These are phyloP conservation scores for Eumerus sabulonum DNA, from an alignment of 2,888 invertebrate species.

Conservation along the genomic window DNA sequence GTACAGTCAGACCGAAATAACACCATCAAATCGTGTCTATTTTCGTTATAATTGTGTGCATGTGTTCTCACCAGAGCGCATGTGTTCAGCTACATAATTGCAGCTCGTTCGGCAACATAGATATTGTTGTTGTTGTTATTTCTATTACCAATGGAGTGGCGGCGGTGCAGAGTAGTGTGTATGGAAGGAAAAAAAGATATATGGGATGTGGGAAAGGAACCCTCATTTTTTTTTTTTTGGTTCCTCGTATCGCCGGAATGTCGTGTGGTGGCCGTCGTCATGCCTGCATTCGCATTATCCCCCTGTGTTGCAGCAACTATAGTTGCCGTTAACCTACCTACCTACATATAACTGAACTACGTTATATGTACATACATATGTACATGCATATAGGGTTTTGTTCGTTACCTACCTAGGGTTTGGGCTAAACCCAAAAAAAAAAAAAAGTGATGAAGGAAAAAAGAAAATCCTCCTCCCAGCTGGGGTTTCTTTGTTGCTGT, in stretches of 20 bases:
- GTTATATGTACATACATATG: constrained; percentile 11
- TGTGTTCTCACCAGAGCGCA: constrained; percentile 48
- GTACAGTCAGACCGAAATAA: constrained; percentile 12
- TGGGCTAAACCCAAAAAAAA: constrained; percentile 40
- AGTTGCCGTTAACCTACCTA: constrained; percentile 57
- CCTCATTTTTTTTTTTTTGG: constrained; percentile 59
- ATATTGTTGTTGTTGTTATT: constrained; percentile 21
- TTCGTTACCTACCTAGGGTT: constrained; percentile 29
- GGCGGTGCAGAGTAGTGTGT: constrained; percentile 55
- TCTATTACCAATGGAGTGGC: constrained; percentile 10
- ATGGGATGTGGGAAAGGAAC: constrained; percentile 48
- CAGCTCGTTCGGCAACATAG: no score
- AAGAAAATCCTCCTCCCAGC: constrained; percentile 50
- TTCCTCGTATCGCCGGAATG: background rate
- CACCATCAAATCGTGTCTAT: constrained; percentile 46
- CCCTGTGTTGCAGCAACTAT: constrained; percentile 62
- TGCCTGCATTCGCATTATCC: constrained; percentile 60
- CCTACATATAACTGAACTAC: background rate
- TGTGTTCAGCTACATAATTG: constrained; percentile 47
- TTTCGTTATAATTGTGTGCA: constrained; percentile 48
- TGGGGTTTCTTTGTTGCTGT: constrained; percentile 57
- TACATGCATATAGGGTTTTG: constrained; percentile 2
- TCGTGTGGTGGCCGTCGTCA: background rate
- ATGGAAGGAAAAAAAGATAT: constrained; percentile 18
- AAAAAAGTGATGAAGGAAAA: constrained; percentile 5